Evolutionary conservation across 2,113 vertebrate genomes (phyloP), one percentile per base, ranked within the genome.

Genomic region (Pagrus major): DNA sequence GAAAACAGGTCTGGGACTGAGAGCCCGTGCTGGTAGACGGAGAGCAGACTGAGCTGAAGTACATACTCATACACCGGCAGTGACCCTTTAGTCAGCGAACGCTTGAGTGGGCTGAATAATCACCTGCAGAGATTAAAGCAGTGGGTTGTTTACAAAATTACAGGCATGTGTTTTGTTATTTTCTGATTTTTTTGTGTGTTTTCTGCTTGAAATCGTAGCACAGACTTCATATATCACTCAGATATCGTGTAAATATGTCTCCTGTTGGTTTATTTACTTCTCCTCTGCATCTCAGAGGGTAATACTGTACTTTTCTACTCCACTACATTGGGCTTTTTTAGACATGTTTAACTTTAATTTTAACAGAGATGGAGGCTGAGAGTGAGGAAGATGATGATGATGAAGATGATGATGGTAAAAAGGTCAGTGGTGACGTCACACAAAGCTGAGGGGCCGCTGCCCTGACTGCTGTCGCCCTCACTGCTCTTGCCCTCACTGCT

Each of bases 341-440:
- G 77, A 73, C 63, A 75, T 81, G 78, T 86, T 66, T 71, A 9
- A 83, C 73, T 87, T 83, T 87, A 65, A 83, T 90, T 84, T 85
- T 79, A 81, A 89, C 92, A 91, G 93, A 93, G 64, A 84, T 94
- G 59, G 93, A 94, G 66, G 93, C 91, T 86, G 93, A 94, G 81
- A 93, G 92, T 79, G 93, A 94, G 84, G 93, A 94, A 74, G 93
- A 93, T 33, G 93, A 93, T 84, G 93, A 94, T 78, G 92, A 94
- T 27, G 93, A 93, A 55, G 93, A 94, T 80, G 93, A 94, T 81
- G 92, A 94, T 78, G 90, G 98, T 93, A 99, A 99, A 94, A 98
- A 98, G 87, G 98, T 97, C 56, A 98, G 97, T 96, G 96, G 97
- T 89, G 97, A 81, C 66, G n/a, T 75, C 52, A 16, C 16, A 35